Base-by-base conservation (phyloP, 2,888 invertebrate genomes). In the Chaitophorus viminalis region DNA sequence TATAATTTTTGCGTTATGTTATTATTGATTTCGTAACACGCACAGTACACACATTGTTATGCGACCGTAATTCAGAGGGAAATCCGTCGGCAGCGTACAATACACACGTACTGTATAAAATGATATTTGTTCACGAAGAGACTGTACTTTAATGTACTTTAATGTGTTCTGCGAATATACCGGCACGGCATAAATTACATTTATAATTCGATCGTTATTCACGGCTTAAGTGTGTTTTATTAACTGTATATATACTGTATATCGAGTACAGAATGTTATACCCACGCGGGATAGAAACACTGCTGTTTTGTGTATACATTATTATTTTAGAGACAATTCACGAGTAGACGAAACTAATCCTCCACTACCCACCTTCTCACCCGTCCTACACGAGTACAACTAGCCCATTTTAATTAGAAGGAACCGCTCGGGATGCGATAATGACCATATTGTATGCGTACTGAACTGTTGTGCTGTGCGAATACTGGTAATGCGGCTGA, bases 41-140 rank as follows among this genome's bases (percentile, higher is more conserved):
- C 60, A n/a, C n/a, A 46, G 14, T 46, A 14, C 46, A 14, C 46
- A 46, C 46, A 46, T 14, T 14, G 60, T 60, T 25, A 21, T 21
- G 68, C 68, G 29, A 14, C 29, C 68, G n/a, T 68, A 25, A 29
- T 68, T 68, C 11, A 29, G 68, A 25, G 29, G 46, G 68, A 68
- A 68, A 68, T 68, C 65, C 68, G 8, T 68, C 29, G 2, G 25
- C 11, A n/a, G 29, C 3, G n/a, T 29, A 68, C 8, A 29, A 68
- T 68, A 29, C 68, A 29, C 68, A 68, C 68, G 68, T 68, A 68
- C 68, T 25, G 25, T 60, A 60, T 68, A 68, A 68, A 68, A 68
- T 68, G 68, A 11, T 68, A 68, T 68, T 68, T 68, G 68, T 29
- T 68, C 25, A 68, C 68, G 68, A 29, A 68, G 6, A 29, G 68